These are phyloP conservation scores for Mycteria americana DNA, from an alignment of 2,797 vertebrate genomes.

Conservation along the genomic window DNA sequence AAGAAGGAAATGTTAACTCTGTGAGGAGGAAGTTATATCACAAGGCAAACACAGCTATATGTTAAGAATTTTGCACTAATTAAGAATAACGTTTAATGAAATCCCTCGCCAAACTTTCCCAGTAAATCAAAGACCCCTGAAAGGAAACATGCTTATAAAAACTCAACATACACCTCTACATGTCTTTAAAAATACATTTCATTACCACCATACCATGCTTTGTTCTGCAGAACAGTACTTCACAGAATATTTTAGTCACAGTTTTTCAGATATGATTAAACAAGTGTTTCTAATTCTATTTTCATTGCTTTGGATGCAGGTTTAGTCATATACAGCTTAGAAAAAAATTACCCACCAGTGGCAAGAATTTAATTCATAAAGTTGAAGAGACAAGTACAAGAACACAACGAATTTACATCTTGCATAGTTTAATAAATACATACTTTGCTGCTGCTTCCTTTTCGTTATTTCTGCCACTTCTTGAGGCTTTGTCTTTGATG, in stretches of 20 bases:
- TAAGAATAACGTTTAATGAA: background rate
- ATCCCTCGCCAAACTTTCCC: background rate
- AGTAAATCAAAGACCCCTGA: background rate
- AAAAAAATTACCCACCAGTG: background rate
- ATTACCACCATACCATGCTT: background rate
- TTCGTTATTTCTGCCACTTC: constrained; percentile 62
- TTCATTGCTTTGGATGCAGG: background rate
- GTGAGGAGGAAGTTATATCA: background rate
- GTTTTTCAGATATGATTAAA: background rate
- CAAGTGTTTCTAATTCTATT: background rate
- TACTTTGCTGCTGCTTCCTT: constrained; percentile 60
- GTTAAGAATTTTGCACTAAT: background rate
- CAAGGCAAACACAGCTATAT: background rate
- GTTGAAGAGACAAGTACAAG: background rate
- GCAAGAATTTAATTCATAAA: background rate
- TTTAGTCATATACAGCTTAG: background rate
- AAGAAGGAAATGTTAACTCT: background rate
- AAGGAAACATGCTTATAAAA: background rate
- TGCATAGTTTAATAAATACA: background rate
- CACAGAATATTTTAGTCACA: background rate
- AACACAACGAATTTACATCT: background rate
- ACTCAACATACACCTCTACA: background rate
- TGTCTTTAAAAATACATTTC: background rate
- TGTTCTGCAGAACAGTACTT: background rate
- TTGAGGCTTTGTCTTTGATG: background rate